Conservation (phyloP, 2,113 vertebrate genomes). For the Sapajus apella region DNA sequence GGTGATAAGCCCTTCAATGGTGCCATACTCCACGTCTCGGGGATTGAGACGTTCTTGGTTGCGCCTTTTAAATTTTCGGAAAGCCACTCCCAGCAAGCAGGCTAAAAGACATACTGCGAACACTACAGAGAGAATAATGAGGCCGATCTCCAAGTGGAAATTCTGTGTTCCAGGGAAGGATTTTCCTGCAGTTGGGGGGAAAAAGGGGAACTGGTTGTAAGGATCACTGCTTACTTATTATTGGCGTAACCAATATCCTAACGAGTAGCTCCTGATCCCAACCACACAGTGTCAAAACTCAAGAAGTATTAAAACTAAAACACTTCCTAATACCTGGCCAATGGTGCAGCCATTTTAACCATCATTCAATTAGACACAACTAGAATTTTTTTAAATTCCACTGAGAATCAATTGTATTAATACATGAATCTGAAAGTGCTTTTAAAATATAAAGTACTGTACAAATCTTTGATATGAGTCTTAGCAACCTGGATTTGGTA, state of each 20-base stretch:
- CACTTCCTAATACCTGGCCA: constrained; percentile 28
- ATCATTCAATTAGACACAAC: constrained; percentile 29
- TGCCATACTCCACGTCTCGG: constrained; percentile 95
- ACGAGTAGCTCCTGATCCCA: background rate
- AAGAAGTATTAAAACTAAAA: constrained; percentile 36
- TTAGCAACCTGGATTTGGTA: background rate
- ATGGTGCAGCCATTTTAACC: background rate
- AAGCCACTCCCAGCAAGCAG: constrained; percentile 88
- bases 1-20: constrained; percentile 97
- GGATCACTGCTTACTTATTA: background rate
- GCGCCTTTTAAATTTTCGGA: constrained; percentile 92
- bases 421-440: background rate
- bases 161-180: constrained; percentile 82
- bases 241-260: constrained; percentile 27
- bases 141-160: constrained; percentile 91
- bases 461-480: background rate
- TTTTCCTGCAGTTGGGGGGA: constrained; percentile 80
- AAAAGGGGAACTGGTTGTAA: constrained; percentile 17
- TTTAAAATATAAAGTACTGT: constrained; percentile 8
- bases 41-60: constrained; percentile 95
- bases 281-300: background rate
- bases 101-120: constrained; percentile 91
- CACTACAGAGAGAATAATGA: constrained; percentile 89
- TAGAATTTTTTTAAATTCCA: constrained; percentile 21
- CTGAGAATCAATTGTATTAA: constrained; percentile 28